phyloP scores from a whole-genome alignment of 2,888 invertebrate species.

The Eremobia ochroleuca region DNA sequence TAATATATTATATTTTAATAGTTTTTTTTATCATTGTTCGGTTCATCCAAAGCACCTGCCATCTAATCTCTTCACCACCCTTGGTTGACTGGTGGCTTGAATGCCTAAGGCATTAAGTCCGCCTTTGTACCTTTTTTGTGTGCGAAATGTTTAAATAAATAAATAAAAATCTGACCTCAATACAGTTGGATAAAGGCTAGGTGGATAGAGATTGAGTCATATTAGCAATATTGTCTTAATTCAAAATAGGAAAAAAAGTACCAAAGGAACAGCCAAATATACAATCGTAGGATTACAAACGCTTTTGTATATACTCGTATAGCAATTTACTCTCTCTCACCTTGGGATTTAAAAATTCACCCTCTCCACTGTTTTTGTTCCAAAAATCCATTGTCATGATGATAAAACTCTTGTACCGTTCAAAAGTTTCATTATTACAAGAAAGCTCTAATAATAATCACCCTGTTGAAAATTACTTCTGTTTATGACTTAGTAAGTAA shows the following conservation, averaged over 20 bases:
- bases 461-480: constrained; percentile 6
- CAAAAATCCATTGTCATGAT: constrained; percentile 31
- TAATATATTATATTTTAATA: too few species aligned
- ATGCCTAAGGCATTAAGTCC: too few species aligned
- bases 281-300: neutral
- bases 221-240: neutral
- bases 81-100: too few species aligned
- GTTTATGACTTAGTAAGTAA: constrained; percentile 2
- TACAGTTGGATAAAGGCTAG: too few species aligned
- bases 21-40: too few species aligned
- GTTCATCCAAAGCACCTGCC: too few species aligned
- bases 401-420: constrained; percentile 38
- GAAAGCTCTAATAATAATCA: constrained; percentile 20
- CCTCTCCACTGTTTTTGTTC: constrained; percentile 20
- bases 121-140: too few species aligned
- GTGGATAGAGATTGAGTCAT: too few species aligned
- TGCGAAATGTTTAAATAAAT: too few species aligned
- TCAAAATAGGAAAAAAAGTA: neutral
- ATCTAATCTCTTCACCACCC: too few species aligned
- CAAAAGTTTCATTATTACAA: constrained; percentile 23
- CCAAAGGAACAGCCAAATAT: neutral
- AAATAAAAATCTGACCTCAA: too few species aligned
- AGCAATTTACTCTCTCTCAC: constrained; percentile 15
- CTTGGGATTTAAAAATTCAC: constrained; percentile 1
- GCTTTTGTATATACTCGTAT: neutral